Evolutionary conservation across 2,797 vertebrate species (phyloP).

Genomic region (Thripadectes ignobilis): DNA sequence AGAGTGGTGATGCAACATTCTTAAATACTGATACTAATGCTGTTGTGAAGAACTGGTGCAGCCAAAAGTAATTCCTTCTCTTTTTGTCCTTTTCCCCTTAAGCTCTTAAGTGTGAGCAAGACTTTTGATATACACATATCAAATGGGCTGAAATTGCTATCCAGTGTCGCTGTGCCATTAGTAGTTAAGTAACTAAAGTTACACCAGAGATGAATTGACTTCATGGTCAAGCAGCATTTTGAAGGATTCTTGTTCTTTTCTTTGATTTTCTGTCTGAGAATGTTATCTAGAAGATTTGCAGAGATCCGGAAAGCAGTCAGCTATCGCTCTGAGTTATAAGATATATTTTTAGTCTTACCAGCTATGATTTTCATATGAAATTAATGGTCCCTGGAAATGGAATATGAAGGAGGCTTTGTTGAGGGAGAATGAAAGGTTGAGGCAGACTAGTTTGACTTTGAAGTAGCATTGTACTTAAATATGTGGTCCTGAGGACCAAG

Average conservation of each 20-base stretch:
- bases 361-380: slow-evolving; percentile 26
- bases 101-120: background rate
- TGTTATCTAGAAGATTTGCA: slow-evolving; percentile 8
- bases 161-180: background rate
- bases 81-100: background rate
- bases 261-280: background rate
- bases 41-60: background rate
- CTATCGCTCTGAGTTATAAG: slow-evolving; percentile 1
- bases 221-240: background rate
- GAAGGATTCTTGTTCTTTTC: background rate
- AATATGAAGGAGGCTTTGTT: background rate
- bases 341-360: slow-evolving; percentile 51
- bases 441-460: slow-evolving; percentile 2
- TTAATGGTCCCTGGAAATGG: slow-evolving; percentile 49
- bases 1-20: background rate
- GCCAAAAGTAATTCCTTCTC: background rate
- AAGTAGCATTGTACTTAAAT: background rate
- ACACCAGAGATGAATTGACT: background rate
- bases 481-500: background rate
- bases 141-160: background rate
- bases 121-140: fast-evolving
- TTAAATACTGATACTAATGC: background rate
- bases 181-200: background rate
- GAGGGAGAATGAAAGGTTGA: slow-evolving; percentile 6
- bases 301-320: slow-evolving; percentile 7